phyloP scores from a whole-genome alignment of 2,797 vertebrate genomes.

The Coluber constrictor region DNA sequence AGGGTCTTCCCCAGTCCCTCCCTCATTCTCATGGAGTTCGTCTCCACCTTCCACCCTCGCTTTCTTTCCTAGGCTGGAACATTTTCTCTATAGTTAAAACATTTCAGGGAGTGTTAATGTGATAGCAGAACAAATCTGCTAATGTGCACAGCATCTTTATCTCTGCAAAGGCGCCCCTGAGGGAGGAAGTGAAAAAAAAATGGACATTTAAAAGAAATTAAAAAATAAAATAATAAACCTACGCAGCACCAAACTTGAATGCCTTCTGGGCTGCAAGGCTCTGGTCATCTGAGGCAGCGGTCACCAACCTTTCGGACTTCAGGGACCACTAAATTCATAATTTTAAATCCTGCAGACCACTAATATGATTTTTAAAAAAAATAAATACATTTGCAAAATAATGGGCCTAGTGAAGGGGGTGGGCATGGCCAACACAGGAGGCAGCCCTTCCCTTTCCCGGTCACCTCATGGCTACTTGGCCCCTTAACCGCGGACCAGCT shows the following conservation, averaged over 20 bases:
- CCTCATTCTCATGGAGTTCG: background rate
- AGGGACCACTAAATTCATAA: too few relatives aligned
- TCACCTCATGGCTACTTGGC: too few relatives aligned
- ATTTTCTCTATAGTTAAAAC: background rate
- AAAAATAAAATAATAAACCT: background rate
- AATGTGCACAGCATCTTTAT: background rate
- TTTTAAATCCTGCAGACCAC: too few relatives aligned
- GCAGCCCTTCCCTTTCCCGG: too few relatives aligned
- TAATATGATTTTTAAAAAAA: too few relatives aligned
- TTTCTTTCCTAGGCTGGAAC: background rate
- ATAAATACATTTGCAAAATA: too few relatives aligned
- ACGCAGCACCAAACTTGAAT: background rate
- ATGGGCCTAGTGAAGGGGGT: too few relatives aligned
- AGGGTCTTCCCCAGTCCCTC: background rate
- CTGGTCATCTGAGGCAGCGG: background rate
- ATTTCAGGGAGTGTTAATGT: background rate
- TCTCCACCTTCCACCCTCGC: background rate
- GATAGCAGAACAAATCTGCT: background rate
- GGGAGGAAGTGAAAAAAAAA: background rate
- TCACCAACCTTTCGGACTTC: too few relatives aligned
- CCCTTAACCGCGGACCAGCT: too few relatives aligned
- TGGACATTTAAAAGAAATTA: background rate
- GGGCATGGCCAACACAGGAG: too few relatives aligned
- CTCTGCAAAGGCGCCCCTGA: background rate
- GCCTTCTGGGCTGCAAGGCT: background rate